phyloP scores from a whole-genome alignment of 2,888 invertebrate genomes.

The Volucella inanis region DNA sequence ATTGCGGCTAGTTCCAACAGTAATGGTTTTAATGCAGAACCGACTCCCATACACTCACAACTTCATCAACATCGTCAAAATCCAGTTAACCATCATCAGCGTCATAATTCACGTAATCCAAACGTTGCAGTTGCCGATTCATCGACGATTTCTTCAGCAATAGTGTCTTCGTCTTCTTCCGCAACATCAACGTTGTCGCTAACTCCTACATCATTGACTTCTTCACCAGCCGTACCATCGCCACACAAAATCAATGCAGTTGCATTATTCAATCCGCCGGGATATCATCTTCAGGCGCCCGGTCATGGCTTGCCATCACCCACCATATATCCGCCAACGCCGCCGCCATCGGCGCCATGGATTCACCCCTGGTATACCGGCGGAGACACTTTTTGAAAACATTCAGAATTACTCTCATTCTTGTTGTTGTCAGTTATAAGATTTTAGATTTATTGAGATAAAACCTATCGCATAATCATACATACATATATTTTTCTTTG shows the following conservation, averaged over 20 bases:
- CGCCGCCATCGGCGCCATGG: constrained; percentile 83
- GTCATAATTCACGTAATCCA: constrained; percentile 66
- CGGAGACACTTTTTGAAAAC: constrained; percentile 80
- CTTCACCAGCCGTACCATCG: constrained; percentile 75
- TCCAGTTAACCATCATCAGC: constrained; percentile 41
- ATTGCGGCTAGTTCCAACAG: constrained; percentile 34
- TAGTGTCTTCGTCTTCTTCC: constrained; percentile 71
- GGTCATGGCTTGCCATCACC: constrained; percentile 82
- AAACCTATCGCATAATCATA: constrained; percentile 41
- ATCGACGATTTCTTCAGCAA: constrained; percentile 58
- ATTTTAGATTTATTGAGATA: constrained; percentile 48
- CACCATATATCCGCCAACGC: constrained; percentile 83
- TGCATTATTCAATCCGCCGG: constrained; percentile 75
- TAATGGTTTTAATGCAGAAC: constrained; percentile 68
- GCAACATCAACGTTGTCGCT: constrained; percentile 76
- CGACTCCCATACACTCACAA: constrained; percentile 62
- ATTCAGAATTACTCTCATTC: constrained; percentile 48
- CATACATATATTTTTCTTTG: constrained; percentile 18
- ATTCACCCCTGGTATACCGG: constrained; percentile 83
- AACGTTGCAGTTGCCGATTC: constrained; percentile 32
- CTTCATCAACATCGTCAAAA: constrained; percentile 57
- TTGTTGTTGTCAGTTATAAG: constrained; percentile 64
- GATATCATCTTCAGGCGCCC: constrained; percentile 75
- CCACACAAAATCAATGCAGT: constrained; percentile 74
- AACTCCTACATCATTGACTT: constrained; percentile 74